A percentile compares a stretch with the other conserved stretches of the same genome.
These are phyloP conservation scores for Eledona agricola DNA, from an alignment of 2,888 invertebrate species.

Conservation along the genomic window DNA sequence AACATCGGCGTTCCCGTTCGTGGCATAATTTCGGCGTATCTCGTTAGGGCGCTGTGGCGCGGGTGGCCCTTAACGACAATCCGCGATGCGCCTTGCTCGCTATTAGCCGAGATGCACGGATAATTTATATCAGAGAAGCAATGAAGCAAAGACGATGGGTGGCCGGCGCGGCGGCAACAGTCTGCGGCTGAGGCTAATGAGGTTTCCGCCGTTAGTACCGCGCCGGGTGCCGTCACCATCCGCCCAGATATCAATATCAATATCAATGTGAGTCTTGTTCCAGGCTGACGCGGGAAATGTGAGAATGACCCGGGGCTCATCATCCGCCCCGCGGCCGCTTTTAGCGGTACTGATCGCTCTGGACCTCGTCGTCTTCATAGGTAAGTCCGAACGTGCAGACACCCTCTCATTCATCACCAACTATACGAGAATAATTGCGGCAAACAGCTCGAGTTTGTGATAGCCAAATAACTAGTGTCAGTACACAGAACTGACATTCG, in stretches of 20 bases:
- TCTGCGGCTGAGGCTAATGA: conserved; percentile 52
- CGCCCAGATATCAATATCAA: conserved; percentile 46
- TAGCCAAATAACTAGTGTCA: conserved; percentile 54
- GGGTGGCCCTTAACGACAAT: conserved; percentile 60
- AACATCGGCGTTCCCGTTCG: conserved; percentile 56
- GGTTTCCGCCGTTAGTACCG: conserved; percentile 49
- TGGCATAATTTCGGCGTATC: conserved; percentile 60
- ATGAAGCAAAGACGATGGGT: conserved; percentile 54
- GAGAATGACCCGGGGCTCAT: conserved; percentile 42
- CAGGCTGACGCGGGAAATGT: conserved; percentile 47
- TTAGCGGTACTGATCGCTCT: conserved; percentile 34
- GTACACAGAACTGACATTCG: conserved; percentile 51
- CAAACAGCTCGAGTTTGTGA: conserved; percentile 50
- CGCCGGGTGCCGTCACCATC: conserved; percentile 45
- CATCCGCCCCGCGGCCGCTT: conserved; percentile 31
- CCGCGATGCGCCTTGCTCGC: conserved; percentile 55
- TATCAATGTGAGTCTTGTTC: conserved; percentile 46
- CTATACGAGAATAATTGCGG: conserved; percentile 42
- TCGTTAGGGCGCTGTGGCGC: conserved; percentile 57
- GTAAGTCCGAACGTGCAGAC: conserved; percentile 33
- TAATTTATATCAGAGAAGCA: conserved; percentile 58
- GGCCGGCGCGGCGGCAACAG: conserved; percentile 50
- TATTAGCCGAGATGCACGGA: conserved; percentile 50
- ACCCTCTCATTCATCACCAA: conserved; percentile 21
- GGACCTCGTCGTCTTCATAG: conserved; percentile 38